phyloP scores from a whole-genome alignment of 2,797 vertebrate genomes.

The Anguilla marmorata region DNA sequence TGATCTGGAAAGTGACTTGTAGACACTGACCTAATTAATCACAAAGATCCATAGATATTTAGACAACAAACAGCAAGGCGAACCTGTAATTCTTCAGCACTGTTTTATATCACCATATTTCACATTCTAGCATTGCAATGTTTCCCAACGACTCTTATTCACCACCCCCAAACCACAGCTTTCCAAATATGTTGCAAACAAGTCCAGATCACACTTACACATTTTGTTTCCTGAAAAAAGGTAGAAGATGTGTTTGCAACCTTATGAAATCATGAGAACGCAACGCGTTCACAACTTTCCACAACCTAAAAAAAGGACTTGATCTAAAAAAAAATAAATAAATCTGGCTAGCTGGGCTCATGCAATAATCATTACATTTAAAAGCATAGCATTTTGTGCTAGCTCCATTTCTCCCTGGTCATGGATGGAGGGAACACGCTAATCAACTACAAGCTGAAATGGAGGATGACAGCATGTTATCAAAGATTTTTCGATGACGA shows the following conservation, averaged over 20 bases:
- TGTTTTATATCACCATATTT: neutral
- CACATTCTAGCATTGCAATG: neutral
- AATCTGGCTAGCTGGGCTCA: neutral
- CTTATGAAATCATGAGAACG: neutral
- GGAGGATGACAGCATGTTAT: neutral
- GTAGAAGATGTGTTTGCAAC: neutral
- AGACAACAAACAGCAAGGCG: neutral
- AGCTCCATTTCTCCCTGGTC: neutral
- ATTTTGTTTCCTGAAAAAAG: neutral
- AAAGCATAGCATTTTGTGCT: neutral
- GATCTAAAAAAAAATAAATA: neutral
- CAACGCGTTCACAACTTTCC: neutral
- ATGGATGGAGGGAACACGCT: neutral
- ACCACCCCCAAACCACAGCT: neutral
- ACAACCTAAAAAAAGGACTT: neutral
- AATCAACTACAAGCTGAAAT: neutral
- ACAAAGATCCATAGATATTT: neutral
- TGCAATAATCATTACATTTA: neutral
- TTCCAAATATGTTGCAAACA: neutral
- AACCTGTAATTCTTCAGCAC: neutral
- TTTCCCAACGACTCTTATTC: neutral
- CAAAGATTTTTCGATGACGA: neutral
- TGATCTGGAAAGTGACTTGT: neutral
- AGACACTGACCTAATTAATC: neutral
- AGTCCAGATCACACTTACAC: neutral